A percentile compares a stretch with the other conserved stretches of the same genome.
Evolutionary conservation across 2,888 invertebrate genomes (phyloP).

Genomic region (Microdon myrmicae): DNA sequence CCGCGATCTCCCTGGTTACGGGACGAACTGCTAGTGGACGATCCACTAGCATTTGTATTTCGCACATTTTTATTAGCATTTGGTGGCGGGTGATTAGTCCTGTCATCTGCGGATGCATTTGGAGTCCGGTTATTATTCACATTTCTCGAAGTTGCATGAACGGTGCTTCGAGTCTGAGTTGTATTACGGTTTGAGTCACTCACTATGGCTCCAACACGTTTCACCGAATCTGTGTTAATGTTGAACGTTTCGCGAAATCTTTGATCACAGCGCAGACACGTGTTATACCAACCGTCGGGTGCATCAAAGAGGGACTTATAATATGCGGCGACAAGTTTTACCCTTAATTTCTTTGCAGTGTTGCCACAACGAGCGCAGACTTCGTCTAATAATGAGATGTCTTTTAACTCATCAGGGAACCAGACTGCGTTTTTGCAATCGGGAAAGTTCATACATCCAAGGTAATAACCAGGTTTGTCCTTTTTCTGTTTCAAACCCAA

Average conservation of each 20-base stretch:
- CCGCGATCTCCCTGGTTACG: no score
- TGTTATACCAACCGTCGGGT: constrained; percentile 61
- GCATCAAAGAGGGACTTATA: constrained; percentile 61
- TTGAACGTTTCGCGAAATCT: constrained; percentile 62
- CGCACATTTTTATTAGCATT: not conserved
- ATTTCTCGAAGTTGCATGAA: no score
- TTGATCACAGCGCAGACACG: constrained; percentile 63
- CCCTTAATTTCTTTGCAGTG: constrained; percentile 58
- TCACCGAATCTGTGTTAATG: constrained; percentile 63
- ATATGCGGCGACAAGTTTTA: constrained; percentile 57
- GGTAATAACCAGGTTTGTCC: constrained; percentile 75
- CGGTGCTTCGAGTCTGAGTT: constrained; percentile 18
- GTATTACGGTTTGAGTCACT: constrained; percentile 27
- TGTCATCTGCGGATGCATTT: not conserved
- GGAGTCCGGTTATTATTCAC: no score
- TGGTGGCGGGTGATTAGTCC: not conserved
- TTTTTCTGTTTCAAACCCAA: constrained; percentile 78
- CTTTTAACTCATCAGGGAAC: constrained; percentile 79
- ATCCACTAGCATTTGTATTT: no score
- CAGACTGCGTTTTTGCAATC: constrained; percentile 84
- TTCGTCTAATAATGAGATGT: constrained; percentile 73
- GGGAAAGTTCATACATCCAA: constrained; percentile 83
- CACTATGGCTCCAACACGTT: constrained; percentile 61
- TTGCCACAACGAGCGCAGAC: constrained; percentile 70
- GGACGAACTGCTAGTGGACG: no score